Base-by-base conservation (phyloP, 2,797 vertebrate species). In the Phrynocephalus forsythii region DNA sequence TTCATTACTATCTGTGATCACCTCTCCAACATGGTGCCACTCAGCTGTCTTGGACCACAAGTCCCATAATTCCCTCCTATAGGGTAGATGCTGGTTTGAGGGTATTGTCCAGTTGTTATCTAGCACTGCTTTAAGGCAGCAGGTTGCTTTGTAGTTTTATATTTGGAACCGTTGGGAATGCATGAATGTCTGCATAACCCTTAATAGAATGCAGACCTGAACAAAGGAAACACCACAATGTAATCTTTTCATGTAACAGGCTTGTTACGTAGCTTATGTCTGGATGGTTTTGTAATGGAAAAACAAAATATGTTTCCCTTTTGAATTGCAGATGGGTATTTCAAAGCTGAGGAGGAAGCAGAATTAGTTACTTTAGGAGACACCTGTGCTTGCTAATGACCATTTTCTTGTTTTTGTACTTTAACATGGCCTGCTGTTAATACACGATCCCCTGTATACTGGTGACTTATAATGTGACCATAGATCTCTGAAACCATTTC, bases 311-410 rank as follows among this genome's bases (percentile, higher is more conserved):
- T 73, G 60, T 80, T 60, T 79, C 22, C 71, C 26, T 6, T 77
- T 73, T 28, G 20, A 8, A 56, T 82, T 82, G 80, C 44, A 86
- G n/a, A 73, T 13, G 48, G 50, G 8, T 79, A 86, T 89, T 91
- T 90, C 71, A 76, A 87, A 82, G 69, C 33, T 33, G 10, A 0
- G 0, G 33, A 24, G 22, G 2, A 28, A 87, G 15, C 69, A 81
- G 48, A 88, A 84, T 93, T 83, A 76, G 26, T 80, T 24, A 24
- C 82, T 93, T 88, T 16, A 82, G 28, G 86, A 92, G 52, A 20
- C 76, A 81, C 44, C 71, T 75, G 0, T 90, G 85, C 44, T 82
- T 82, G 86, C 18, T 83, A 87, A 84, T 86, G 30, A 18, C 28
- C 82, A 0, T 76, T 91, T 84, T 83, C 38, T 90, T 85, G 68